phyloP scores from a whole-genome alignment of 2,888 invertebrate species.

The Bursaphelenchus okinawaensis region DNA sequence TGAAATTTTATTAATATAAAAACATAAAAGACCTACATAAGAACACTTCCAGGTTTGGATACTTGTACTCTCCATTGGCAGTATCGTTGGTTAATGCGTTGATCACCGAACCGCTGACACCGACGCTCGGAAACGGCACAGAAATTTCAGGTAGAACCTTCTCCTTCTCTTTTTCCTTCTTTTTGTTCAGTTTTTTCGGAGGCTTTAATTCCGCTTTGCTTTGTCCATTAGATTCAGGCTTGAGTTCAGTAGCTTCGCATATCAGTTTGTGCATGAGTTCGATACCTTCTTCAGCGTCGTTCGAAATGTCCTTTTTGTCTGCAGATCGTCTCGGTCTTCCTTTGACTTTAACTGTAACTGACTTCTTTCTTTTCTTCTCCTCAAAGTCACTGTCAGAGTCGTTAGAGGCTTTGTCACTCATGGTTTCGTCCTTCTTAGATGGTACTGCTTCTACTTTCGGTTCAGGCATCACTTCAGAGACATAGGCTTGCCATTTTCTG shows the following conservation, averaged over 20 bases:
- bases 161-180: background rate
- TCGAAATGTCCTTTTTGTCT: slow-evolving; percentile 21
- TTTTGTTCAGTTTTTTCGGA: background rate
- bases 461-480: slow-evolving; percentile 58
- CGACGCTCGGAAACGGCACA: background rate
- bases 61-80: slow-evolving; percentile 10
- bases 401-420: background rate
- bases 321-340: slow-evolving; percentile 12
- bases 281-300: slow-evolving; percentile 33
- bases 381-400: background rate
- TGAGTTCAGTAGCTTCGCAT: slow-evolving; percentile 9
- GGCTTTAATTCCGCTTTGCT: background rate
- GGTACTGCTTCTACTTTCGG: slow-evolving; percentile 6
- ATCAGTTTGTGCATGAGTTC: slow-evolving; percentile 34
- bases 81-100: no score
- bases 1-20: slow-evolving; percentile 6
- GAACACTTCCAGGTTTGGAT: slow-evolving; percentile 27
- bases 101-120: no score
- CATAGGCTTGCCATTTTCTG: slow-evolving; percentile 67
- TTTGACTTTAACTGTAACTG: slow-evolving; percentile 10
- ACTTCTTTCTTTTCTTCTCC: slow-evolving; percentile 6
- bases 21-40: slow-evolving; percentile 22
- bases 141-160: background rate
- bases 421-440: background rate
- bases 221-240: background rate